Evolutionary conservation across 30 jellyfish, hydroid and myxozoan species (phyloP), one percentile per base, ranked within the genome.

Genomic region (Sanderia malayensis): DNA sequence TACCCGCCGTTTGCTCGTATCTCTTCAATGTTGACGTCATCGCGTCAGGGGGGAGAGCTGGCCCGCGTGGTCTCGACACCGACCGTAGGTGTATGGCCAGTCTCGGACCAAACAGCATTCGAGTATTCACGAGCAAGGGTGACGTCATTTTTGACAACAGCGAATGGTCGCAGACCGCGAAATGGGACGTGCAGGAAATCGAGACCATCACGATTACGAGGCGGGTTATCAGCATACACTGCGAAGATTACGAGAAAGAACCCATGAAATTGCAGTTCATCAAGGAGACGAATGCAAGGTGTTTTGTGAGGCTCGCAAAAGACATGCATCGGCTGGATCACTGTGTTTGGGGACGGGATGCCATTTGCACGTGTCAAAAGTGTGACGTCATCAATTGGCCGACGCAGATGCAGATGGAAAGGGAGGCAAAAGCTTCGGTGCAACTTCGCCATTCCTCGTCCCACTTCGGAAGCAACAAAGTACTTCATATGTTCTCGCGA

Each of bases 1-100:
- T 76, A 67, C 87, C 87, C 4, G 73, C 78, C 15, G 73, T 76
- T 1, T 75, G 87, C 37, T 59, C 87, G n/a, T 75, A 76, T 46
- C 30, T 47, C 19, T 63, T 61, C 45, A 47, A 21, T 7, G 87
- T 67, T 0, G 87, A 76, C 30, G 21, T 76, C 9, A 11, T 49
- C 24, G 13, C 52, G 52, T 37, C 52, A 18, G 73, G 0, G 23
- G 37, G 61, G 49, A 23, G 55, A 15, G 62, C 61, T 25, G n/a
- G n/a, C n/a, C n/a, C n/a, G n/a, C n/a, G n/a, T n/a, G n/a, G n/a
- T n/a, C n/a, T n/a, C n/a, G n/a, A n/a, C n/a, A n/a, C n/a, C n/a
- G n/a, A n/a, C n/a, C n/a, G n/a, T n/a, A n/a, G n/a, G n/a, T 76
- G 87, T 24, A 37, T 61, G 29, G 57, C 67, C 31, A 61, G 87